Percentiles rank a stretch among this genome's conserved stretches.
phyloP scores from a whole-genome alignment of 2,888 invertebrate genomes.

The Agrochola macilenta region DNA sequence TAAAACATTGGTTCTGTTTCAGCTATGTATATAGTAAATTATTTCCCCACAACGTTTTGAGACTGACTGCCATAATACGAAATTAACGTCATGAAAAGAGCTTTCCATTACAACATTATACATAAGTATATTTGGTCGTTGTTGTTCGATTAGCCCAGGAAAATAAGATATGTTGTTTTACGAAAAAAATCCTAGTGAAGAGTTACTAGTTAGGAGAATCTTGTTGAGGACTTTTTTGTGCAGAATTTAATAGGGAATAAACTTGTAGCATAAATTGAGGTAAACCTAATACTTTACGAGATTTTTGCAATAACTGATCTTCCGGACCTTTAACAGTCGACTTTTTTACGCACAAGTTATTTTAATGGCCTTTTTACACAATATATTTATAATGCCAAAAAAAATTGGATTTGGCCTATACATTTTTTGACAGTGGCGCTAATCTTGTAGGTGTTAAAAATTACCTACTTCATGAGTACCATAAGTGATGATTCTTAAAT shows the following conservation, averaged over 20 bases:
- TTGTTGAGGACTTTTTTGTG: not conserved
- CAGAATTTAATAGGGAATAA: not conserved
- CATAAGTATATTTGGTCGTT: not conserved
- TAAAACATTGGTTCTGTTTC: not conserved
- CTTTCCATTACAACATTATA: not conserved
- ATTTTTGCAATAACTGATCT: not conserved
- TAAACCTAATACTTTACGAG: not conserved
- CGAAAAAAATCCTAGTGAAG: not conserved
- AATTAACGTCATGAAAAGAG: not conserved
- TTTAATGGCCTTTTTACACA: not conserved
- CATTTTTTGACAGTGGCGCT: not conserved
- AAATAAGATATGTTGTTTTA: not conserved
- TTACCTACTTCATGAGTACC: conserved; percentile 14
- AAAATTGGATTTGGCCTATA: not conserved
- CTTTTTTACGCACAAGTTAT: not conserved
- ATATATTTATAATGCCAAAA: not conserved
- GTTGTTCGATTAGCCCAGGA: not conserved
- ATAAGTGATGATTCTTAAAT: conserved; percentile 17
- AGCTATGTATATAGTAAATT: not conserved
- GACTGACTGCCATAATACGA: not conserved
- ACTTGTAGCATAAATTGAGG: not conserved
- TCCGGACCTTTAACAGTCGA: not conserved
- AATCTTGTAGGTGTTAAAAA: conserved; percentile 7
- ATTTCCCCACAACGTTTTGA: not conserved
- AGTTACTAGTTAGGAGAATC: not conserved